These are phyloP conservation scores for Lordiphosa stackelbergi DNA, from an alignment of 1,140 invertebrate genomes.

Conservation along the genomic window DNA sequence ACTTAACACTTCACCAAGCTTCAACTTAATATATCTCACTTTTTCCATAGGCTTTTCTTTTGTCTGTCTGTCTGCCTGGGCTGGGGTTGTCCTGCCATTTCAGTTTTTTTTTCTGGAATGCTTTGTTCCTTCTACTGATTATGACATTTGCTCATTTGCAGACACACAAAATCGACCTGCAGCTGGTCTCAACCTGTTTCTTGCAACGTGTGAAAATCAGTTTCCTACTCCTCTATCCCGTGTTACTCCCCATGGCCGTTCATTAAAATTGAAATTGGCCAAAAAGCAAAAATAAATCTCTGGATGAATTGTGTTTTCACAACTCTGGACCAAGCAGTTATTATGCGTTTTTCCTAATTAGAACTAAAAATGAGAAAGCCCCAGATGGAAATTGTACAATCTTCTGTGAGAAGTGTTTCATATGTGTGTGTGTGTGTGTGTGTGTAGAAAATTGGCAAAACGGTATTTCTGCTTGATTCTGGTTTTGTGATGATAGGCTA, in stretches of 20 bases:
- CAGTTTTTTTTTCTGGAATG: no score
- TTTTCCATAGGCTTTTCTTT: no score
- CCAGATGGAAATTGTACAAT: conserved; percentile 28
- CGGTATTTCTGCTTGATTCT: conserved; percentile 19
- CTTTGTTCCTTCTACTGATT: conserved; percentile 13
- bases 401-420: conserved; percentile 23
- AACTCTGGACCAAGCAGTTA: conserved; percentile 32
- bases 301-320: conserved; percentile 26
- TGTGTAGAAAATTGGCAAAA: conserved; percentile 58
- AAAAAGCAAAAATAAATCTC: conserved; percentile 45
- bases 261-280: conserved; percentile 47
- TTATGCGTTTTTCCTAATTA: conserved; percentile 68
- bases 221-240: background rate
- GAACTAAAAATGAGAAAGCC: conserved; percentile 27
- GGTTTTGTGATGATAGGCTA: conserved; percentile 21
- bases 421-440: conserved; percentile 9
- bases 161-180: conserved; percentile 6
- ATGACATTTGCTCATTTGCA: conserved; percentile 37
- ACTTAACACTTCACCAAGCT: no score
- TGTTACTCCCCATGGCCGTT: conserved; percentile 1
- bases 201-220: conserved; percentile 19
- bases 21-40: no score
- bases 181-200: background rate
- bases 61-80: no score
- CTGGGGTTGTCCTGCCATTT: no score